Conservation (phyloP, 1,140 invertebrate genomes). For the Solenopsis fugax region DNA sequence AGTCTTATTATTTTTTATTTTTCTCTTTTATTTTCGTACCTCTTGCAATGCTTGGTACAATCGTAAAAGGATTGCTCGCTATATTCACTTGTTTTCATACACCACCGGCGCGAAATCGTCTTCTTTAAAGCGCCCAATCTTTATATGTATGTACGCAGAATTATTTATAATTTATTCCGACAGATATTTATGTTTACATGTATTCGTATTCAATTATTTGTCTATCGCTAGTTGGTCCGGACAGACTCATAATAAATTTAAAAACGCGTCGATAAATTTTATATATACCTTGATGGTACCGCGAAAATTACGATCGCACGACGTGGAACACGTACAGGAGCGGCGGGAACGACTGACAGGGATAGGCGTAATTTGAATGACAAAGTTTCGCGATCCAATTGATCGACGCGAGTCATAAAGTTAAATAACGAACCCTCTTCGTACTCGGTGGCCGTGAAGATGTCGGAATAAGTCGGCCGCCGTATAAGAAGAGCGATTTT, state of each 20-base stretch:
- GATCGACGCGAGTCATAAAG: conserved; percentile 21
- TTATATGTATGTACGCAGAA: not conserved
- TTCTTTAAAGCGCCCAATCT: not conserved
- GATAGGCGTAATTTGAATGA: not conserved
- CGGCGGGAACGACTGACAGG: not conserved
- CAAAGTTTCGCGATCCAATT: not conserved
- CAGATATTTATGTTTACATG: not conserved
- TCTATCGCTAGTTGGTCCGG: not conserved
- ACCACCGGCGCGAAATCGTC: not conserved
- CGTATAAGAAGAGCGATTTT: conserved; percentile 42
- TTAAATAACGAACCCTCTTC: conserved; percentile 23
- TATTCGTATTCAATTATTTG: conserved; percentile 2
- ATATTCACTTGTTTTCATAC: not conserved
- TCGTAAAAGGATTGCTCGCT: not conserved
- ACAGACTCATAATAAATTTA: not conserved
- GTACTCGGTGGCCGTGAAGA: not conserved
- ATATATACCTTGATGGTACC: not conserved
- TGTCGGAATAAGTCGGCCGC: not conserved
- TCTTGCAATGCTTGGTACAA: not conserved
- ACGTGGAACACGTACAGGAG: not conserved
- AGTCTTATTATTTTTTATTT: not conserved
- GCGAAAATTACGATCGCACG: not conserved
- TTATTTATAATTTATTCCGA: conserved; percentile 2
- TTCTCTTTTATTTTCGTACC: not conserved
- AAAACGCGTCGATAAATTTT: conserved; percentile 9